Evolutionary conservation across 2,113 vertebrate genomes (phyloP), one percentile per base, ranked within the genome.

Genomic region (Oreochromis tanganicae): DNA sequence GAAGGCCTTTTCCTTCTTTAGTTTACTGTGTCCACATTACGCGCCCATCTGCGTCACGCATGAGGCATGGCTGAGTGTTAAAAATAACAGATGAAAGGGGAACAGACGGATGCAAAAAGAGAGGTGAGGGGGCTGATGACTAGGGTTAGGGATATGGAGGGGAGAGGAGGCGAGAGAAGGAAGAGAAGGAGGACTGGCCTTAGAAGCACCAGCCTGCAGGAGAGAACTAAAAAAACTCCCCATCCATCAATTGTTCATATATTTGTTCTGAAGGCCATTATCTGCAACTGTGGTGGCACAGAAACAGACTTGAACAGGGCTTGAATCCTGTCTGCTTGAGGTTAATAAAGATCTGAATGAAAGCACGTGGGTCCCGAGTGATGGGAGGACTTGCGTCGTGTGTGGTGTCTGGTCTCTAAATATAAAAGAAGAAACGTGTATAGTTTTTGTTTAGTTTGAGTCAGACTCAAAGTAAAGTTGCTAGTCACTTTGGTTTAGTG

Each of bases 41-140:
- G 92, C 50, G 82, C 84, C 90, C 85, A 94, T 95, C 88, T 96
- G 95, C 96, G 96, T 97, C 96, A 97, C 66, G 54, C 29, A 82
- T 94, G 94, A 96, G 95, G 89, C 89, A 91, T 66, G 93, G 87
- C 92, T 92, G 55, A 88, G 91, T 92, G 95, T 95, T 96, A 96
- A 96, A 96, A 96, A 97, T 96, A 96, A 96, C 94, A 92, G 92
- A 94, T 92, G 89, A 95, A 92, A 89, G 86, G 84, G 88, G 63
- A 90, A 87, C 81, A 89, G 91, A 90, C 61, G 85, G 90, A 92
- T 80, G 83, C 85, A 81, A 83, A 83, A 80, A 80, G 86, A 88
- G 85, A 87, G 80, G 81, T 88, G 86, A 92, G 86, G 83, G 85
- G 83, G 66, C 87, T 63, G 88, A 87, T 88, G 89, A 82, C 50